These are phyloP conservation scores for Acanthacorydalis orientalis DNA, from an alignment of 2,888 invertebrate species.

Conservation along the genomic window DNA sequence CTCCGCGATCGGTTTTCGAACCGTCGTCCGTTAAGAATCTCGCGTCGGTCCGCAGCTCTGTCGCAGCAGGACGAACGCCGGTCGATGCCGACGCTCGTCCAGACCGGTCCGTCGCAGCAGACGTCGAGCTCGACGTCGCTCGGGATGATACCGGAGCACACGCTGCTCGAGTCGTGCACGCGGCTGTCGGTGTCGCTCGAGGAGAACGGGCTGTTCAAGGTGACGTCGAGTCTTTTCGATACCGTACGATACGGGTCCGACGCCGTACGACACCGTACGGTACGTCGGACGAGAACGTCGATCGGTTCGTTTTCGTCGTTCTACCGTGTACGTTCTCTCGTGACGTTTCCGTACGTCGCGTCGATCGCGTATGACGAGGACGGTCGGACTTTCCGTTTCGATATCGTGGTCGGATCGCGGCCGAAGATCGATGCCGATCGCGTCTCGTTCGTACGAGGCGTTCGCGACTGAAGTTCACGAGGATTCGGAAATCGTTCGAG, in stretches of 20 bases:
- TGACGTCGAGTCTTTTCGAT: slow-evolving; percentile 15
- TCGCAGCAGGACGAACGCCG: slow-evolving; percentile 80
- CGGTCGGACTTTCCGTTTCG: too few relatives aligned
- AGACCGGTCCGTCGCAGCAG: slow-evolving; percentile 40
- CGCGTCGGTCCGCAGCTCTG: slow-evolving; percentile 35
- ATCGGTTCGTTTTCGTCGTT: too few relatives aligned
- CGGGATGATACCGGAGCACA: slow-evolving; percentile 75
- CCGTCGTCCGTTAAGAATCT: not conserved
- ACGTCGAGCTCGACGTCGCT: slow-evolving; percentile 45
- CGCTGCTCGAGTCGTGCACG: slow-evolving; percentile 70
- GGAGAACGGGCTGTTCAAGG: slow-evolving; percentile 61
- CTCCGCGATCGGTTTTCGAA: not conserved
- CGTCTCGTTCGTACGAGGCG: too few relatives aligned
- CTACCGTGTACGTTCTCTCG: too few relatives aligned
- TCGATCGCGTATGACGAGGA: too few relatives aligned
- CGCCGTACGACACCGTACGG: not conserved
- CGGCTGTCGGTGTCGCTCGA: slow-evolving; percentile 76
- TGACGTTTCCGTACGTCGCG: too few relatives aligned
- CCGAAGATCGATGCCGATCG: too few relatives aligned
- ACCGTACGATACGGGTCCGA: not conserved
- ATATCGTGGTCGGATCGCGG: too few relatives aligned
- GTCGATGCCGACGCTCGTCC: slow-evolving; percentile 70
- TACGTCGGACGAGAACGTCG: too few relatives aligned
- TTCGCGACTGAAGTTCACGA: too few relatives aligned
- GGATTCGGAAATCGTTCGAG: too few relatives aligned